phyloP scores from a whole-genome alignment of 2,888 invertebrate genomes.

The Oscheius sp. region DNA sequence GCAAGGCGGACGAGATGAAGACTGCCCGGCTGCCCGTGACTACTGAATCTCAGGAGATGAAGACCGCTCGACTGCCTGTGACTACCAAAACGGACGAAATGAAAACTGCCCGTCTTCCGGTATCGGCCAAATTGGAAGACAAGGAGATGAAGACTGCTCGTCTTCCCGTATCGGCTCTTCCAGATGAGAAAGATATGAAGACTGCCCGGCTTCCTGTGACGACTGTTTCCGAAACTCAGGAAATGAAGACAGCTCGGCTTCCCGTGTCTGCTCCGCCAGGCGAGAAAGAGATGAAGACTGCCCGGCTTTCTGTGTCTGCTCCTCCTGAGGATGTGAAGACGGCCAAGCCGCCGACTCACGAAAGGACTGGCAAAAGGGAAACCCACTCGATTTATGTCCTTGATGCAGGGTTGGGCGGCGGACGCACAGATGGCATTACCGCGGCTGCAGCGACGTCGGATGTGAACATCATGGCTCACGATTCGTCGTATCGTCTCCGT shows the following conservation, averaged over 20 bases:
- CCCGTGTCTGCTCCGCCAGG: not conserved
- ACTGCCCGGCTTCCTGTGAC: not conserved
- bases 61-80: slow-evolving; percentile 9
- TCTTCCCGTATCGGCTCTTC: not conserved
- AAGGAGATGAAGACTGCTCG: not conserved
- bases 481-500: slow-evolving; percentile 6
- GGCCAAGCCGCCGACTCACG: not conserved
- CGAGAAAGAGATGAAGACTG: not conserved
- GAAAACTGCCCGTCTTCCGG: not conserved
- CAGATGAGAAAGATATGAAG: not conserved
- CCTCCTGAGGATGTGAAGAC: not conserved
- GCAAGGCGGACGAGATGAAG: not conserved
- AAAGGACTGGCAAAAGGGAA: not conserved
- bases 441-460: slow-evolving; percentile 19
- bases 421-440: slow-evolving; percentile 6
- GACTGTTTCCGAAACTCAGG: no score
- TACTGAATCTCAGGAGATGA: not conserved
- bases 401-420: no score
- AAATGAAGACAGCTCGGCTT: not conserved
- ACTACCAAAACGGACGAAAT: no score
- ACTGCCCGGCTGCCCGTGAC: slow-evolving; percentile 7
- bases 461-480: slow-evolving; percentile 22
- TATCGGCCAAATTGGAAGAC: not conserved
- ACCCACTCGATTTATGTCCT: no score
- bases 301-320: not conserved